A percentile compares a stretch with the other conserved stretches of the same genome.
phyloP scores from a whole-genome alignment of 2,888 invertebrate genomes.

The Lochmaea crataegi region DNA sequence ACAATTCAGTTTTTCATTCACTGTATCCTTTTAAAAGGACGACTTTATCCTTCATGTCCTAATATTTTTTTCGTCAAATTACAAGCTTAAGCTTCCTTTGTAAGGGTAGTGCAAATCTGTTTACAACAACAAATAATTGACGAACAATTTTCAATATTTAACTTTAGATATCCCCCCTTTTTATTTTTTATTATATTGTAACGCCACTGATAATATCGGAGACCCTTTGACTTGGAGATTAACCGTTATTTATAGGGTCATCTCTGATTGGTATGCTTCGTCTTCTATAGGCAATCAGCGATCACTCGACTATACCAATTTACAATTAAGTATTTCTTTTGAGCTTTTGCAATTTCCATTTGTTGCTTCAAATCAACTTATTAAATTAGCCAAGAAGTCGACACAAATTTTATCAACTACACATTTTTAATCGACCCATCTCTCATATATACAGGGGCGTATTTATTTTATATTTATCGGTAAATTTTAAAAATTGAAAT shows the following conservation, averaged over 20 bases:
- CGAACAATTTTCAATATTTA: too few species aligned
- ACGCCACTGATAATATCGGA: constrained; percentile 31
- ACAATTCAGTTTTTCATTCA: too few species aligned
- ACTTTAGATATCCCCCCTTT: too few species aligned
- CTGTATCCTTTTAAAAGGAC: too few species aligned
- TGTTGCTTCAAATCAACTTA: constrained; percentile 4
- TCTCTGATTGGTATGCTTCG: constrained; percentile 56
- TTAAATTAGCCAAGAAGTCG: background rate
- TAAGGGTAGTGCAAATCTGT: too few species aligned
- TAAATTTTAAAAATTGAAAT: background rate
- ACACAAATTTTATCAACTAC: too few species aligned
- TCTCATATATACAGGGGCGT: background rate
- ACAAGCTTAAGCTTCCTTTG: too few species aligned
- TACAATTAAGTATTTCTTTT: constrained; percentile 57
- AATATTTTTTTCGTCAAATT: too few species aligned
- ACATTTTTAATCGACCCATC: background rate
- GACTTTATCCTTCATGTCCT: too few species aligned
- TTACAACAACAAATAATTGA: too few species aligned
- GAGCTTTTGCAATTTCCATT: constrained; percentile 36
- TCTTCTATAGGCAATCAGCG: constrained; percentile 63
- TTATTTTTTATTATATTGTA: background rate
- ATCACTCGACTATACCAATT: constrained; percentile 63
- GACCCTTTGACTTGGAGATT: constrained; percentile 60
- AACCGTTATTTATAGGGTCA: constrained; percentile 63
- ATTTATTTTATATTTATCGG: background rate